Evolutionary conservation across 2,797 vertebrate species (phyloP).

Genomic region (Columba guinea): DNA sequence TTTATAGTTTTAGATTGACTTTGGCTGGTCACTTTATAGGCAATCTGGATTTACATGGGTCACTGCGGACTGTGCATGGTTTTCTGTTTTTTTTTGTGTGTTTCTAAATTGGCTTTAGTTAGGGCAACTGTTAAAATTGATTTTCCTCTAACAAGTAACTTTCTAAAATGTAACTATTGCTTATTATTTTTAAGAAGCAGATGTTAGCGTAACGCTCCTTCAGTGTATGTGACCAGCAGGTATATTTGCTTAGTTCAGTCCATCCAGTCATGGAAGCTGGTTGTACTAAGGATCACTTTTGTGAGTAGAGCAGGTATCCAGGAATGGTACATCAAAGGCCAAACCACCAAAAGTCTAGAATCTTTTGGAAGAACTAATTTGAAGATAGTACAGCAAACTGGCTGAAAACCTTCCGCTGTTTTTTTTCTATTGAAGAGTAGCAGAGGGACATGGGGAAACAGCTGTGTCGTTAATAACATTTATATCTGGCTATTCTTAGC

Average conservation of each 20-base stretch:
- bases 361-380: not conserved
- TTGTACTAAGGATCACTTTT: not conserved
- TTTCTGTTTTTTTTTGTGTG: not conserved
- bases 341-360: not conserved
- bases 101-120: not conserved
- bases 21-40: not conserved
- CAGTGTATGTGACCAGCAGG: not conserved
- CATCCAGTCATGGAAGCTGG: not conserved
- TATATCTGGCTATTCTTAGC: slow-evolving; percentile 24
- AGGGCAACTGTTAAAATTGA: not conserved
- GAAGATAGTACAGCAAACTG: not conserved
- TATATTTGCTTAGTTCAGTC: not conserved
- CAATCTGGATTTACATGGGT: not conserved
- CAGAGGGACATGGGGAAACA: not conserved
- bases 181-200: not conserved
- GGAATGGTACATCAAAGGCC: not conserved
- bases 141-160: not conserved
- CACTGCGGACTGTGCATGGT: not conserved
- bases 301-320: not conserved
- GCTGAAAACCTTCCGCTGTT: not conserved
- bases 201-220: not conserved
- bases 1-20: not conserved
- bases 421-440: not conserved
- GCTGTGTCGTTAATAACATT: not conserved
- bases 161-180: not conserved